These are phyloP conservation scores for Paragorgia papillata DNA, from an alignment of 92 coral and sea anemone genomes.

Conservation along the genomic window DNA sequence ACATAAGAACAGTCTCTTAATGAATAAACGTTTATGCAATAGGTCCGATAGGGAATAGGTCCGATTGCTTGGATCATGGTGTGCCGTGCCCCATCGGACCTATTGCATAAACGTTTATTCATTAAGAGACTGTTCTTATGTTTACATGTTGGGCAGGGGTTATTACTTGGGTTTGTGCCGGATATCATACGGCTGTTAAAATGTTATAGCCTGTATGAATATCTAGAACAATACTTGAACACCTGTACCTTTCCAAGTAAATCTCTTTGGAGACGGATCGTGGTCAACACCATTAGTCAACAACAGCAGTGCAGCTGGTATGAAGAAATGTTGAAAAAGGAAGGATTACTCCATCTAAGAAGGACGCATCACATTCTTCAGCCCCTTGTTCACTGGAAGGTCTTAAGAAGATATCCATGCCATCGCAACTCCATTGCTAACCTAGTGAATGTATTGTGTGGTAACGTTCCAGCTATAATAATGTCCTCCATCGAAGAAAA, in stretches of 20 bases:
- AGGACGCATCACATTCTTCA: not conserved
- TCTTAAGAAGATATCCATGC: not conserved
- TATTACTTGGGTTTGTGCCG: constrained; percentile 11
- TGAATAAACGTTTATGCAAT: not conserved
- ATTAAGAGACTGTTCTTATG: not conserved
- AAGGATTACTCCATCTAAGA: not conserved
- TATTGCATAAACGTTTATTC: not conserved
- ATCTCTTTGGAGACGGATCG: constrained; percentile 7
- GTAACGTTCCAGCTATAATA: not conserved
- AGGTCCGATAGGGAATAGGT: no score
- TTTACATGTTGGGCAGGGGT: not conserved
- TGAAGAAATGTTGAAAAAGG: constrained; percentile 38
- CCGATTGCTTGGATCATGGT: no score
- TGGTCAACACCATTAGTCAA: not conserved
- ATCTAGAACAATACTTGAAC: not conserved
- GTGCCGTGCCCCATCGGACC: no score
- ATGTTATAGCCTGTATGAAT: not conserved
- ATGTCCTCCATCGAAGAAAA: not conserved
- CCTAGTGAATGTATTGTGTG: not conserved
- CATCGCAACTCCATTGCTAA: not conserved
- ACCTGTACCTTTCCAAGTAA: constrained; percentile 7
- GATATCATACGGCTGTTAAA: not conserved
- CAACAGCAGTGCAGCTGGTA: not conserved
- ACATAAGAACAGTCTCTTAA: not conserved
- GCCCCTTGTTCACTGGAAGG: not conserved